Evolutionary conservation across 2,113 vertebrate genomes (phyloP).

Genomic region (Microcebus tavaratra): DNA sequence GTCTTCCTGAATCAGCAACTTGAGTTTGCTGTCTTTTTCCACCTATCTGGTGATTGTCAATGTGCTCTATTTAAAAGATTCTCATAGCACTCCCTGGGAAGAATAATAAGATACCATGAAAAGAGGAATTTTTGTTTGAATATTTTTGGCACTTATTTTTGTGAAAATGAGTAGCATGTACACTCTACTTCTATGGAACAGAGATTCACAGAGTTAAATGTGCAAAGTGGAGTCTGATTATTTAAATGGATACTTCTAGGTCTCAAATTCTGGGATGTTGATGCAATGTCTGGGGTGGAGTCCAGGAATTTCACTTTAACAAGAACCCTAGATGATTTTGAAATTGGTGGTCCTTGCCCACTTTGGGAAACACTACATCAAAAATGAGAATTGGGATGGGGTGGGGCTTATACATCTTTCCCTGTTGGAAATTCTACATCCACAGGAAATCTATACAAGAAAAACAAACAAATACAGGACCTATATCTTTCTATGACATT

Average conservation of each 20-base stretch:
- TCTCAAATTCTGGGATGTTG: background rate
- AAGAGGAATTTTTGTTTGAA: background rate
- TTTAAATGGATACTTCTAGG: background rate
- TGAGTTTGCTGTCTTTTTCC: background rate
- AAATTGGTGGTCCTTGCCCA: background rate
- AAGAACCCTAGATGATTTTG: background rate
- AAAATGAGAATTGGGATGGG: background rate
- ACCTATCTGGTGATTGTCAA: background rate
- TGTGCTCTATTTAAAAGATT: background rate
- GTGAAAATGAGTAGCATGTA: background rate
- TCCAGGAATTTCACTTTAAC: background rate
- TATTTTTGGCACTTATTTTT: background rate
- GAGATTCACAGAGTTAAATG: background rate
- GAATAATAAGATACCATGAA: background rate
- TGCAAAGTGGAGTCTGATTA: background rate
- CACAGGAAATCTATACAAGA: background rate
- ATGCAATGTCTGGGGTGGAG: background rate
- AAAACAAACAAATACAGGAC: background rate
- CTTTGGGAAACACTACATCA: background rate
- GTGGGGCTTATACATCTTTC: background rate
- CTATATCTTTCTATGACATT: background rate
- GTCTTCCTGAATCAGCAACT: background rate
- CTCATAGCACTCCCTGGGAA: background rate
- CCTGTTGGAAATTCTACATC: background rate
- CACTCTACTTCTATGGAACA: background rate